These are phyloP conservation scores for Microcebus ravelobensis DNA, from an alignment of 2,113 vertebrate genomes.

Conservation along the genomic window DNA sequence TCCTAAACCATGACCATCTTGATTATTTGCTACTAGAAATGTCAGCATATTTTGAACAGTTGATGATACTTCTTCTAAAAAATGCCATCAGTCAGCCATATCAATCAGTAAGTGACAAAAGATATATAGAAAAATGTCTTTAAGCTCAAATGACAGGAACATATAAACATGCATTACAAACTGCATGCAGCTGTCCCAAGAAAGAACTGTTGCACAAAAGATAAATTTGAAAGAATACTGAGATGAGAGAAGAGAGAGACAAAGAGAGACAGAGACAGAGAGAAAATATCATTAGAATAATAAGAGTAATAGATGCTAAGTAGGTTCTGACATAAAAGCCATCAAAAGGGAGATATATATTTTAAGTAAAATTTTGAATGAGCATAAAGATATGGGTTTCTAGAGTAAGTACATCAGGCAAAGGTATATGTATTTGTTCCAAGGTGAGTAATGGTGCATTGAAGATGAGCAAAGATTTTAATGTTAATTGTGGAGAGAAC, in stretches of 20 bases:
- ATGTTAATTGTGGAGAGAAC: slow-evolving; percentile 35
- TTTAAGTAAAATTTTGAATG: slow-evolving; percentile 35
- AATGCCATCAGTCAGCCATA: slow-evolving; percentile 57
- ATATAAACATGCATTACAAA: slow-evolving; percentile 38
- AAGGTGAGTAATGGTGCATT: not conserved
- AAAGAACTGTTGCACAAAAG: not conserved
- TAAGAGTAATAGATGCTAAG: not conserved
- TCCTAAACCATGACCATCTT: slow-evolving; percentile 59
- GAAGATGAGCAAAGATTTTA: slow-evolving; percentile 6
- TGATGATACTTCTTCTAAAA: slow-evolving; percentile 57
- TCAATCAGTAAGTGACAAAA: slow-evolving; percentile 58
- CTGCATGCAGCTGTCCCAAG: not conserved
- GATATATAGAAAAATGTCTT: slow-evolving; percentile 60
- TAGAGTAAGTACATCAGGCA: not conserved
- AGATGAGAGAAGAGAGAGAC: not conserved
- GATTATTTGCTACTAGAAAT: slow-evolving; percentile 63
- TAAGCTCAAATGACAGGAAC: slow-evolving; percentile 58
- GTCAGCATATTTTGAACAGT: slow-evolving; percentile 63
- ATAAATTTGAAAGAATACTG: not conserved
- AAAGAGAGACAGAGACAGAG: not conserved
- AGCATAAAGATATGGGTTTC: not conserved
- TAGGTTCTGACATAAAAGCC: not conserved
- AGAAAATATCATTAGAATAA: slow-evolving; percentile 12
- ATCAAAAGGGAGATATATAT: not conserved
- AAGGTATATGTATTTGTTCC: not conserved